Percentiles rank a stretch among this genome's conserved stretches.
These are phyloP conservation scores for Trypoxylon attenuatum DNA, from an alignment of 2,888 invertebrate species.

Conservation along the genomic window DNA sequence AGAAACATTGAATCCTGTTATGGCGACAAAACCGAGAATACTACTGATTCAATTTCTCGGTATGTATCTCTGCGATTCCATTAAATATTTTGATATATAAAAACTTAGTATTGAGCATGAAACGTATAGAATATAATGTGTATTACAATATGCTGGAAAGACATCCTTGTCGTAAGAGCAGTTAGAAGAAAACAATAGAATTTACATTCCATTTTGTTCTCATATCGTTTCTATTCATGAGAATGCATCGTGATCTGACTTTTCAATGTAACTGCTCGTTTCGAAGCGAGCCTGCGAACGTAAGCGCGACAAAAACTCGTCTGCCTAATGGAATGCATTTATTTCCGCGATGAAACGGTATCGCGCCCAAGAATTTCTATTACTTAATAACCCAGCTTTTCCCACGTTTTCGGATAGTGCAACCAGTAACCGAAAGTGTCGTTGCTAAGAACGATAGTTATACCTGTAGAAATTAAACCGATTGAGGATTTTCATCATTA, in stretches of 20 bases:
- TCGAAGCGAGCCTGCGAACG: neutral
- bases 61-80: too few species aligned
- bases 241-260: neutral
- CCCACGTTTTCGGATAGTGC: constrained; percentile 25
- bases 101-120: too few species aligned
- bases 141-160: too few species aligned
- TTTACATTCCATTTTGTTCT: neutral
- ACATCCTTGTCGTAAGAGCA: too few species aligned
- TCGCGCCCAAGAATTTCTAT: constrained; percentile 13
- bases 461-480: neutral
- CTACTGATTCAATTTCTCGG: constrained; percentile 31
- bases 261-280: neutral
- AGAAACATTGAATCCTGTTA: constrained; percentile 12
- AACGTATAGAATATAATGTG: too few species aligned
- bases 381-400: constrained; percentile 23
- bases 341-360: constrained; percentile 20
- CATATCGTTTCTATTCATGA: neutral
- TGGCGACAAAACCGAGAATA: constrained; percentile 14
- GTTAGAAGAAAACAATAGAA: too few species aligned
- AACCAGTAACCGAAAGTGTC: constrained; percentile 37
- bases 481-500: too few species aligned
- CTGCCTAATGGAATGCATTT: neutral
- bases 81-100: too few species aligned
- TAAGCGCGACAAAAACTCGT: neutral
- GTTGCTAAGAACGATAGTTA: constrained; percentile 7